Conservation (phyloP, 2,797 vertebrate species). For the Pempheris klunzingeri region DNA sequence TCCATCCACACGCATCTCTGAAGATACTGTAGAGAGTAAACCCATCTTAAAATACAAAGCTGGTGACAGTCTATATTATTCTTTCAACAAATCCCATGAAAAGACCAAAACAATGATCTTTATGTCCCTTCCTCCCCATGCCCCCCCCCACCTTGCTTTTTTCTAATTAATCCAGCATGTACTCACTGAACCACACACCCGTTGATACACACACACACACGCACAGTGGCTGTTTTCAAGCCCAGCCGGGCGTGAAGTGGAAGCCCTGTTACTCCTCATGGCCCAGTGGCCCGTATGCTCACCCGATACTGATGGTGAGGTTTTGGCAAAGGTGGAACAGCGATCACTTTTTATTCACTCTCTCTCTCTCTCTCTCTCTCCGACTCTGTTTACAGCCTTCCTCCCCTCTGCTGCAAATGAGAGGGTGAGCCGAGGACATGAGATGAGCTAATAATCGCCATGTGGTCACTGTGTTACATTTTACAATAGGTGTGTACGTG, state of each 20-base stretch:
- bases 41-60: neutral
- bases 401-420: conserved; percentile 7
- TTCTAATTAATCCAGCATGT: conserved; percentile 1
- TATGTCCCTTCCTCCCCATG: neutral
- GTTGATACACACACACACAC: conserved; percentile 3
- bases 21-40: neutral
- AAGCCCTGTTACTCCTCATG: conserved; percentile 38
- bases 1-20: neutral
- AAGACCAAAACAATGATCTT: neutral
- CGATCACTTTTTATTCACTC: neutral
- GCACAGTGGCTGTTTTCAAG: conserved; percentile 37
- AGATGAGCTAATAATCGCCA: conserved; percentile 57
- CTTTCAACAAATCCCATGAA: neutral
- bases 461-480: conserved; percentile 44
- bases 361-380: conserved; percentile 24
- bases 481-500: conserved; percentile 39
- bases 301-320: conserved; percentile 45
- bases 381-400: conserved; percentile 36
- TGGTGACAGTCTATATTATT: neutral
- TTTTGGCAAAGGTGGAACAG: conserved; percentile 39
- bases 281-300: conserved; percentile 30
- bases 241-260: conserved; percentile 40
- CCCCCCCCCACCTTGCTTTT: neutral
- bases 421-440: conserved; percentile 57
- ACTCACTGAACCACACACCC: conserved; percentile 27